Base-by-base conservation (phyloP, 2,888 invertebrate genomes). In the Galerucella nymphaeae region DNA sequence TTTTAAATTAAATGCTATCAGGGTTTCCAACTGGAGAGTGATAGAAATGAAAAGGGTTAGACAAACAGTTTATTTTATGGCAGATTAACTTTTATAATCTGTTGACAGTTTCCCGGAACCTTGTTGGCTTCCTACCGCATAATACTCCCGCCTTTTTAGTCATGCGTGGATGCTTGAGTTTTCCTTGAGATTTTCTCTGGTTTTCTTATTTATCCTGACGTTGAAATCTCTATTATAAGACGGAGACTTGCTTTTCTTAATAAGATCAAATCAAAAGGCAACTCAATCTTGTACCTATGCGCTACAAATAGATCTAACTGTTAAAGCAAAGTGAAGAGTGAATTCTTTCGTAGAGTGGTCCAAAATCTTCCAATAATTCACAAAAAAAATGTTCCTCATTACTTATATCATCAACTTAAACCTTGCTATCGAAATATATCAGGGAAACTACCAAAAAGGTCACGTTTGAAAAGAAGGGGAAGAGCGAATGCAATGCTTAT, bases 71-170 rank as follows among this genome's bases (percentile, higher is more conserved):
- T 82, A 84, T 84, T 85, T 85, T 81, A 81, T 83, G 80, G 80
- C 75, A 83, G 84, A 85, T 85, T 85, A 85, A 83, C 85, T 84
- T 83, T 83, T 83, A 84, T 85, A 84, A 84, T 84, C 84, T 84
- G 84, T 84, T 84, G 84, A 83, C 84, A 84, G 82, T 81, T 83
- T 84, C 84, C 83, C 83, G 82, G 80, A 80, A 81, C 79, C 80
- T 77, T 72, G 77, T 80, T 77, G 80, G 78, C 76, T 79, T 77
- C 72, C 77, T 77, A 78, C 78, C 78, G 77, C 78, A 78, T 73
- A 77, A 77, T 79, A 73, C 71, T 75, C 78, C 77, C 75, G 77
- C 75, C 73, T 76, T 75, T 78, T 75, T 70, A 72, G 72, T 66
- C 72, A 76, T 75, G 75, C 76, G 76, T 72, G 74, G 66, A 71